Conservation (phyloP, 2,113 vertebrate genomes). For the Morone chrysops region DNA sequence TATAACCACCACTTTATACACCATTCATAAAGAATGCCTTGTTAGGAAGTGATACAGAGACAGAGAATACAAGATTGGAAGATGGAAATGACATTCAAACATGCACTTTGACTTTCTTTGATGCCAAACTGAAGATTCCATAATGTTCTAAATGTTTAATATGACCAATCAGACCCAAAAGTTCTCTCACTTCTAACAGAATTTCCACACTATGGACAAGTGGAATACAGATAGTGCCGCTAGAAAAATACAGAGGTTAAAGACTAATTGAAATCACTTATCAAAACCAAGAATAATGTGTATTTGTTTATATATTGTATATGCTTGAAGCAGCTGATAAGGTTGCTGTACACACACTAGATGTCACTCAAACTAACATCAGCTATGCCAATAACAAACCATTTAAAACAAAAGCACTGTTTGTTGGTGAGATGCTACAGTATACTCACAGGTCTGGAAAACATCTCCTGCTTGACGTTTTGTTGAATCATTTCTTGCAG, state of each 20-base stretch:
- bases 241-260: not conserved
- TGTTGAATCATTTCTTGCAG: conserved; percentile 47
- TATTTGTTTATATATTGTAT: not conserved
- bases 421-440: not conserved
- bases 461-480: conserved; percentile 46
- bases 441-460: conserved; percentile 74
- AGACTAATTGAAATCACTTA: not conserved
- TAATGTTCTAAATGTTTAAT: not conserved
- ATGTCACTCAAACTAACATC: not conserved
- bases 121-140: not conserved
- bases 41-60: not conserved
- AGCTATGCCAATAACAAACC: not conserved
- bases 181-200: not conserved
- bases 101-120: not conserved
- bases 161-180: not conserved
- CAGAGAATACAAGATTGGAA: not conserved
- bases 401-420: not conserved
- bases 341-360: not conserved
- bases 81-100: not conserved
- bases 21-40: not conserved
- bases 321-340: not conserved
- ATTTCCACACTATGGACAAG: not conserved
- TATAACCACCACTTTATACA: not conserved
- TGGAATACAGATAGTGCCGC: not conserved
- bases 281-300: too few relatives aligned